Evolutionary conservation across 2,113 vertebrate genomes (phyloP).

Genomic region (Zootoca vivipara): DNA sequence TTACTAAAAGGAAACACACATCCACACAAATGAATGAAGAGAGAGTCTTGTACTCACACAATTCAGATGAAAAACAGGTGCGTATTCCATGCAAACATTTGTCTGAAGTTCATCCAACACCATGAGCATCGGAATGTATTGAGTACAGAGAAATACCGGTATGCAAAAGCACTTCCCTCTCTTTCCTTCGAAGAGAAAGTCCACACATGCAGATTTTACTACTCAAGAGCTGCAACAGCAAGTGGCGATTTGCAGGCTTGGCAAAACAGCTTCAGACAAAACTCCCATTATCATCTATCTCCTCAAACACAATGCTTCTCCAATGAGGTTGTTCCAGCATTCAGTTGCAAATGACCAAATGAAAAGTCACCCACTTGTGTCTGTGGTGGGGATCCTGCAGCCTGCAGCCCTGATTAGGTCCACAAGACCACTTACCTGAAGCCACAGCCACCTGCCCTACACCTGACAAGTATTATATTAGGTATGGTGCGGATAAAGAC

Average conservation of each 20-base stretch:
- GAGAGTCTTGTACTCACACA: neutral
- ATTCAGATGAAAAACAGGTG: neutral
- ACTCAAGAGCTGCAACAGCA: neutral
- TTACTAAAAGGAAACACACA: conserved; percentile 49
- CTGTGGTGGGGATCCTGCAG: too few species aligned
- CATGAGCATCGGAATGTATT: neutral
- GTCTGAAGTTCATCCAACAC: neutral
- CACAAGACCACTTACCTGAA: too few species aligned
- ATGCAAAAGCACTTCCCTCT: neutral
- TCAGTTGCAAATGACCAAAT: neutral
- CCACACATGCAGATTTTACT: neutral
- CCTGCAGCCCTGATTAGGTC: too few species aligned
- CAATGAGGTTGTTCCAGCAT: neutral
- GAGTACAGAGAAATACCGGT: neutral
- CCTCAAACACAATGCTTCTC: neutral
- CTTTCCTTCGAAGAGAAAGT: neutral
- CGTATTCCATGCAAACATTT: neutral
- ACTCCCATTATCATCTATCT: neutral
- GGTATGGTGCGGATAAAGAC: too few species aligned
- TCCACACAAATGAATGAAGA: neutral
- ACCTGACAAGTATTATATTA: too few species aligned
- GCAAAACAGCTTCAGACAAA: neutral
- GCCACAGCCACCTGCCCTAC: too few species aligned
- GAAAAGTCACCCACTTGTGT: neutral
- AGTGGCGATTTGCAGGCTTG: neutral